A percentile compares a stretch with the other conserved stretches of the same genome.
These are phyloP conservation scores for Carcharodon carcharias DNA, from an alignment of 2,797 vertebrate genomes.

Conservation along the genomic window DNA sequence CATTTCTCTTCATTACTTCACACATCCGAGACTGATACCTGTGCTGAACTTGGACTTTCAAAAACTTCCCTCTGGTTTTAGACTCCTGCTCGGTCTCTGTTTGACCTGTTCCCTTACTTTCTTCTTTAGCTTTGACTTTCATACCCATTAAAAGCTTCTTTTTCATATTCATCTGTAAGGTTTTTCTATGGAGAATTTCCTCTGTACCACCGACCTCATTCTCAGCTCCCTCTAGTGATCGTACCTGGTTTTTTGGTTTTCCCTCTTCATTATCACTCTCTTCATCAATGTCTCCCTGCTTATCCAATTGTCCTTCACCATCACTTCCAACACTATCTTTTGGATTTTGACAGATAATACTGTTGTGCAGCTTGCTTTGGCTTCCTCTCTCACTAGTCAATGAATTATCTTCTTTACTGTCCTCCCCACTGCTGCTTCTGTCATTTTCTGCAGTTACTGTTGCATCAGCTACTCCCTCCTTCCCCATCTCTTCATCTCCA, in stretches of 20 bases:
- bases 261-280: conserved; percentile 40
- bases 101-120: conserved; percentile 46
- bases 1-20: not conserved
- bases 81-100: conserved; percentile 40
- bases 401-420: not conserved
- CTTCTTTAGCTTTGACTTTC: conserved; percentile 42
- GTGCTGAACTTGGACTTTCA: not conserved
- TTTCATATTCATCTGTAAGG: conserved; percentile 42
- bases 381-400: not conserved
- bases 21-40: not conserved
- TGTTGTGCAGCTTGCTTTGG: not conserved
- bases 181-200: conserved; percentile 43
- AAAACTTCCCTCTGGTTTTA: not conserved
- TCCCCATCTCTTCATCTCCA: conserved; percentile 40
- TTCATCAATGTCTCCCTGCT: conserved; percentile 38
- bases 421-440: conserved; percentile 37
- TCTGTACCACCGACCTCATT: conserved; percentile 37
- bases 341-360: not conserved
- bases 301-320: conserved; percentile 42
- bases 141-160: conserved; percentile 45
- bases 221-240: conserved; percentile 41
- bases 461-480: conserved; percentile 41
- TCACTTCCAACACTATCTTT: not conserved
- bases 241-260: conserved; percentile 1
- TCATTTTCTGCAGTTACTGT: conserved; percentile 35